Evolutionary conservation across 1,140 invertebrate species (phyloP).

Genomic region (Drosophila simulans): DNA sequence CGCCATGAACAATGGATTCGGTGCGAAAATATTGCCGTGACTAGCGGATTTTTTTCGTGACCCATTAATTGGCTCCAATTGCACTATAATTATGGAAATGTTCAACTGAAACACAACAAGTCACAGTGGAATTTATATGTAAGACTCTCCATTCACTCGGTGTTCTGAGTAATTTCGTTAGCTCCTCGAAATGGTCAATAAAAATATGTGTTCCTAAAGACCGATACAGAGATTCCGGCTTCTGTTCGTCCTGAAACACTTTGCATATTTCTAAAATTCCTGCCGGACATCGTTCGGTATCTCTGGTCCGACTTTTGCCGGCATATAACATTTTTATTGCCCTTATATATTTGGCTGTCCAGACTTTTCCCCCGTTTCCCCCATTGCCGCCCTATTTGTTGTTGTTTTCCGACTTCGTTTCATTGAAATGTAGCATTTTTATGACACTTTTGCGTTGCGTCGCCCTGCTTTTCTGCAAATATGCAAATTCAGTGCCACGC

Average conservation of each 20-base stretch:
- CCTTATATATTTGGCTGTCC: conserved; percentile 59
- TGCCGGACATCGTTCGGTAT: conserved; percentile 15
- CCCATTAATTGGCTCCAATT: neutral
- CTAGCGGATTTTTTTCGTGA: neutral
- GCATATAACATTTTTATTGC: conserved; percentile 74
- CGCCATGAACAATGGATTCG: neutral
- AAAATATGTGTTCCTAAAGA: conserved; percentile 13
- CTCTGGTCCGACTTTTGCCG: conserved; percentile 44
- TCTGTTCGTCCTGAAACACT: conserved; percentile 17
- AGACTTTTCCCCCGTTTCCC: neutral
- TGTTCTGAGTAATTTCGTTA: conserved; percentile 7
- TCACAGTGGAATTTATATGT: too few species aligned
- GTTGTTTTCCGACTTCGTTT: conserved; percentile 70
- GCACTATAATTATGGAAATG: neutral
- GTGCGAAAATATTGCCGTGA: neutral
- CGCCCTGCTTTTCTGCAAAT: conserved; percentile 56
- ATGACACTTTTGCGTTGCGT: conserved; percentile 61
- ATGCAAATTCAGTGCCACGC: conserved; percentile 59
- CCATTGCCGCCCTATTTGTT: neutral
- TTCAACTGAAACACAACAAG: too few species aligned
- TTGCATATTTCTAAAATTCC: conserved; percentile 10
- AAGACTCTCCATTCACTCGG: too few species aligned
- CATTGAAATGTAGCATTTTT: conserved; percentile 65
- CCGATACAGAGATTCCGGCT: neutral
- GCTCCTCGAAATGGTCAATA: conserved; percentile 4